phyloP scores from a whole-genome alignment of 2,888 invertebrate species.

The Meiosimyza decipiens region DNA sequence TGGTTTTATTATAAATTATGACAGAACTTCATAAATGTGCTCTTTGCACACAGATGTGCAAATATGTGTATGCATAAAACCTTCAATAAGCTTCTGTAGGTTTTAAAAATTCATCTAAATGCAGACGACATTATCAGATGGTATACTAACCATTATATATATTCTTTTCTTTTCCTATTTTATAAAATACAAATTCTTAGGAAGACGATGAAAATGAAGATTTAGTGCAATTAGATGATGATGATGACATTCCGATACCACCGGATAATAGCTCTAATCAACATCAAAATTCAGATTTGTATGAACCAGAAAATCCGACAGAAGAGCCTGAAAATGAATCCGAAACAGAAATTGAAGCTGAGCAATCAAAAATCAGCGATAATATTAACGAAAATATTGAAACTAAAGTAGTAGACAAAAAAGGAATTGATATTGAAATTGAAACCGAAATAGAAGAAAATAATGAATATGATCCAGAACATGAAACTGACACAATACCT shows the following conservation, averaged over 20 bases:
- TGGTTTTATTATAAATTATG: too few species aligned
- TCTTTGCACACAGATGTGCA: too few species aligned
- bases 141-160: slow-evolving; percentile 69
- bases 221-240: slow-evolving; percentile 66
- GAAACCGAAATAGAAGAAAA: slow-evolving; percentile 36
- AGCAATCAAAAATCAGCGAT: slow-evolving; percentile 31
- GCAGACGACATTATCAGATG: slow-evolving; percentile 46
- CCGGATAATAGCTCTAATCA: slow-evolving; percentile 52
- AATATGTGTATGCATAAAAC: too few species aligned
- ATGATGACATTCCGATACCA: slow-evolving; percentile 64
- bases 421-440: slow-evolving; percentile 28
- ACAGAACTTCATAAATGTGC: too few species aligned
- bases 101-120: slow-evolving; percentile 50
- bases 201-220: slow-evolving; percentile 68
- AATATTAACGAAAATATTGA: slow-evolving; percentile 25
- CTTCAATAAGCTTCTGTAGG: slow-evolving; percentile 10
- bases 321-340: slow-evolving; percentile 51
- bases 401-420: slow-evolving; percentile 17
- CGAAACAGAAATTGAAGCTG: slow-evolving; percentile 30
- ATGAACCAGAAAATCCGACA: slow-evolving; percentile 65
- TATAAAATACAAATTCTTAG: slow-evolving; percentile 67
- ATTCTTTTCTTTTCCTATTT: slow-evolving; percentile 67
- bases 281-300: slow-evolving; percentile 52
- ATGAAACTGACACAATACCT: slow-evolving; percentile 31
- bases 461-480: slow-evolving; percentile 42